Evolutionary conservation across 2,888 invertebrate species (phyloP).

Genomic region (Cephus rjabovi): DNA sequence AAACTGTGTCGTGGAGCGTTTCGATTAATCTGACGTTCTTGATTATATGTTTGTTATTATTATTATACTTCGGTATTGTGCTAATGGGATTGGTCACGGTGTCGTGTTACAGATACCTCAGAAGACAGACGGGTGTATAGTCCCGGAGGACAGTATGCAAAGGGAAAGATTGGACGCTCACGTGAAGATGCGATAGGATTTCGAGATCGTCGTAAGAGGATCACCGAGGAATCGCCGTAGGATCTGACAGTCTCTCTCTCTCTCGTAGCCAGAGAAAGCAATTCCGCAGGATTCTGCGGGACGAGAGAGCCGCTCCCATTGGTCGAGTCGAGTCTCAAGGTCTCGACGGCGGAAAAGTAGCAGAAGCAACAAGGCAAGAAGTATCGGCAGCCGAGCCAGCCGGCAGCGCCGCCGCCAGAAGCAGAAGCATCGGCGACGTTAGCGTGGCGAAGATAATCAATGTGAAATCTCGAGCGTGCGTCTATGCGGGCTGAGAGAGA

Average conservation of each 20-base stretch:
- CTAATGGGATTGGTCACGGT: not conserved
- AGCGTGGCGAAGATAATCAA: not conserved
- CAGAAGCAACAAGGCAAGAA: not conserved
- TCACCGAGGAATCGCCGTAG: not conserved
- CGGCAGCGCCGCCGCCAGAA: not conserved
- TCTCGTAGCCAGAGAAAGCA: not conserved
- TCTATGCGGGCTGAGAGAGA: not conserved
- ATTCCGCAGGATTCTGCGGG: not conserved
- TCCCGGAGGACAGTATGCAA: constrained; percentile 12
- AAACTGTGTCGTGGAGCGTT: not conserved
- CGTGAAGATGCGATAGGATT: constrained; percentile 36
- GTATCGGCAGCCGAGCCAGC: not conserved
- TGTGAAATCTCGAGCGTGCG: not conserved
- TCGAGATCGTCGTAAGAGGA: not conserved
- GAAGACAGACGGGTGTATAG: constrained; percentile 24
- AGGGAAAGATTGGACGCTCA: constrained; percentile 29
- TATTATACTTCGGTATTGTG: not conserved
- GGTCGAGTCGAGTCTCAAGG: not conserved
- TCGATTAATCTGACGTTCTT: not conserved
- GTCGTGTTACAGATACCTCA: constrained; percentile 52
- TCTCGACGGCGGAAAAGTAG: not conserved
- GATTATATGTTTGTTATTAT: not conserved
- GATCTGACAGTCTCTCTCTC: too few species aligned
- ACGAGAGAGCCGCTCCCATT: not conserved
- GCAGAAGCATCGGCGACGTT: not conserved